Evolutionary conservation across 2,888 invertebrate species (phyloP).

Genomic region (Periphyllus acericola): DNA sequence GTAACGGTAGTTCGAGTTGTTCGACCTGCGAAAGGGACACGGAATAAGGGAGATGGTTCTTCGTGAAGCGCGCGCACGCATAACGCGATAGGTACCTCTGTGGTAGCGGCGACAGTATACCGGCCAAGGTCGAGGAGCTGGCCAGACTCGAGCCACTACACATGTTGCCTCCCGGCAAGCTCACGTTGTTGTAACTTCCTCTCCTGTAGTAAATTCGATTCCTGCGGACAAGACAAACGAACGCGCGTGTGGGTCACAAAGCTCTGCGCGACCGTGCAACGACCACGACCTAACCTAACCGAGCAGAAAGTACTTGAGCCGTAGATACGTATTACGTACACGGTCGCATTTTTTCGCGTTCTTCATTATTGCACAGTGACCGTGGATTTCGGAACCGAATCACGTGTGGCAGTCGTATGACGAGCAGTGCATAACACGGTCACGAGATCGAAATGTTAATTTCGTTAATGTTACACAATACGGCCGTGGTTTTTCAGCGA

Average conservation of each 20-base stretch:
- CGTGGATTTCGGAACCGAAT: no score
- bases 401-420: no score
- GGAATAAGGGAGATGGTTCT: not conserved
- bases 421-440: no score
- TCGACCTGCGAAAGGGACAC: slow-evolving; percentile 23
- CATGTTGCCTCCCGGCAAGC: slow-evolving; percentile 29
- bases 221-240: slow-evolving; percentile 19
- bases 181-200: slow-evolving; percentile 55
- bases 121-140: slow-evolving; percentile 64
- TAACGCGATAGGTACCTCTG: slow-evolving; percentile 61
- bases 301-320: no score
- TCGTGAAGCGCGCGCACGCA: not conserved
- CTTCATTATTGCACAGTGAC: no score
- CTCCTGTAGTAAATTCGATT: slow-evolving; percentile 59
- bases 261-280: not conserved
- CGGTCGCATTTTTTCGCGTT: no score
- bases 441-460: no score
- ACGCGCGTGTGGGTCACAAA: not conserved
- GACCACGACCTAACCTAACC: not conserved
- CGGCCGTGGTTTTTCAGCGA: no score
- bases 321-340: no score
- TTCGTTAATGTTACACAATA: no score
- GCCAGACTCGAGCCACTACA: slow-evolving; percentile 43
- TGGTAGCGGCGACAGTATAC: slow-evolving; percentile 64
- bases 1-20: slow-evolving; percentile 53